Evolutionary conservation across 2,888 invertebrate species (phyloP), one percentile per base, ranked within the genome.

Genomic region (Caenorhabditis sp.): DNA sequence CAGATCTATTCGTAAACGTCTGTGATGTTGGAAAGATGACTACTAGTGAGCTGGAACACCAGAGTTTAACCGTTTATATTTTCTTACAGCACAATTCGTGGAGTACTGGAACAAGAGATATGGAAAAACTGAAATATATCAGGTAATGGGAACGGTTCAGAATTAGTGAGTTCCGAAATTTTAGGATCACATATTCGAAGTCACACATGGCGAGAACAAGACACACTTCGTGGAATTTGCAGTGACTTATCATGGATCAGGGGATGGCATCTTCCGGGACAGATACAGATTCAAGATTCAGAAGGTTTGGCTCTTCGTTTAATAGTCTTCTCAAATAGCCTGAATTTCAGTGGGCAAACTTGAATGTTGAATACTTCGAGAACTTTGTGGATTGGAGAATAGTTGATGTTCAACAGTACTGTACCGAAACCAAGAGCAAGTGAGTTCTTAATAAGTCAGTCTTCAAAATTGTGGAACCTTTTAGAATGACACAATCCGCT

Each of bases 31-130:
- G 73, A 54, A 61, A 61, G 6, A 51, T 63, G 51, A 26, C 26
- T n/a, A 7, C 51, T n/a, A 63, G 73, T 73, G 1, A 4, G 70
- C 19, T n/a, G n/a, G 10, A n/a, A 19, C 6, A 6, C 6, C 26
- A 16, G 14, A 24, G 35, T 3, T 7, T 14, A 5, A 12, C 19
- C 16, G 7, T 8, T 1, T 16, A 14, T 1, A 3, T 31, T 26
- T 14, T 12, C 19, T 70, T 70, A n/a, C 72, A 72, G 72, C 5
- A 0, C 72, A 72, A 51, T 72, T 72, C 19, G 72, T 72, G 7
- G 72, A 72, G 5, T 72, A 72, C 38, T 72, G 72, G 72, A 19
- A 61, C 49, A 72, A 72, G 26, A 59, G 72, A 49, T 72, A 61
- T 22, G 72, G 72, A 19, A 72, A 72, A 35, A 44, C 61, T 8